Base-by-base conservation (phyloP, 1,140 invertebrate species). In the Hyles vespertilio region DNA sequence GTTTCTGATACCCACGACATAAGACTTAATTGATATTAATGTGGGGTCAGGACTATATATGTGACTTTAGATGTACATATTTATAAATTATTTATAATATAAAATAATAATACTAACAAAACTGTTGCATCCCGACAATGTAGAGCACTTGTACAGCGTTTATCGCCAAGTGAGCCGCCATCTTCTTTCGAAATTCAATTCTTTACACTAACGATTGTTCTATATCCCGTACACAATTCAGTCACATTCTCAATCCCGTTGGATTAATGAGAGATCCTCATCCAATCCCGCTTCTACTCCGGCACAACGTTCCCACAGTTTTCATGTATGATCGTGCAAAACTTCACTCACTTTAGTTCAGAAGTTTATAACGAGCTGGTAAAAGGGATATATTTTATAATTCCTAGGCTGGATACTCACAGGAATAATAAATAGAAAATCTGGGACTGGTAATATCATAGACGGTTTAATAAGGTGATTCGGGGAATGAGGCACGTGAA, bases 71-170 rank as follows among this genome's bases (percentile, higher is more conserved):
- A 22, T 22, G 22, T 22, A 22, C 2, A 22, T 22, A 22, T 22
- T 22, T 22, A 22, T 22, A 1, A 22, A 1, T 22, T 22, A 22
- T 22, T 11, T 47, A 3, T 12, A 43, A 12, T 32, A 43, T 44
- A 50, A 3, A 51, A 22, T 22, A 58, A 69, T 11, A 50, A 63
- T 73, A 86, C 83, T 82, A 64, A 86, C 83, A 59, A 79, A 79
- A 79, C 61, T 81, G 69, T 63, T 86, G 83, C 55, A 84, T 62
- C 0, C 79, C 72, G 5, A 77, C 63, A 5, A 79, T 62, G n/a
- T 82, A 75, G 48, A 84, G 51, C 2, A 86, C 74, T 48, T 74
- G 67, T 4, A 86, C 64, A 9, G 77, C 72, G 53, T 77, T 74
- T 32, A 78, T 40, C 22, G 66, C 61, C 44, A 63, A 56, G 6